These are phyloP conservation scores for Hemibagrus wyckioides DNA, from an alignment of 2,113 vertebrate genomes.

Conservation along the genomic window DNA sequence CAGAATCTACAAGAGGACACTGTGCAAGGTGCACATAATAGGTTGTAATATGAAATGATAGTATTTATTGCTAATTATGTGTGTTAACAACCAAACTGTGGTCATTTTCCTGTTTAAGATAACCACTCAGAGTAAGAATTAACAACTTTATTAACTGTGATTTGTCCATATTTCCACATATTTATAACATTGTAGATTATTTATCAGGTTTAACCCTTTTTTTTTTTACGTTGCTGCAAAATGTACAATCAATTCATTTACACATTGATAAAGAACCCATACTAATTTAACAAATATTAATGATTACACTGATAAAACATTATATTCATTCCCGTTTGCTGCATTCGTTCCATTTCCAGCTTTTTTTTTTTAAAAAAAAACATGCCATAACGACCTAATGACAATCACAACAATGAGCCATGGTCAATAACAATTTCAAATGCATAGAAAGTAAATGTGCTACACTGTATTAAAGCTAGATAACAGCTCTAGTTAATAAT, in stretches of 20 bases:
- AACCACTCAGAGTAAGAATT: background rate
- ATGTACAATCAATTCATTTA: slow-evolving; percentile 3
- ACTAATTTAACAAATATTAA: background rate
- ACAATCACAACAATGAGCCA: background rate
- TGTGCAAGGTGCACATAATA: background rate
- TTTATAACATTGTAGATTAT: background rate
- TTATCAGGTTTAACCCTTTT: background rate
- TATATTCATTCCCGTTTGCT: background rate
- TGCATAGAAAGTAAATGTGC: background rate
- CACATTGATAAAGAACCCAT: background rate
- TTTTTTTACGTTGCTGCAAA: background rate
- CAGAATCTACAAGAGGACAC: background rate
- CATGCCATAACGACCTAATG: background rate
- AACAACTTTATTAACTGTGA: slow-evolving; percentile 17
- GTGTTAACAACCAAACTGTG: background rate
- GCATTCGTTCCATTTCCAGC: background rate
- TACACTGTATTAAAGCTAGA: background rate
- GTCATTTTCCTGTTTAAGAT: slow-evolving; percentile 27
- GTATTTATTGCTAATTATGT: slow-evolving; percentile 19
- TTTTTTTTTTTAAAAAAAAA: background rate
- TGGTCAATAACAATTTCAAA: background rate
- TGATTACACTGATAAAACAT: background rate
- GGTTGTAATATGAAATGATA: slow-evolving; percentile 13
- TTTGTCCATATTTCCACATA: background rate
- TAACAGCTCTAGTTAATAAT: background rate